These are phyloP conservation scores for Ochropacha duplaris DNA, from an alignment of 2,888 invertebrate genomes.

Conservation along the genomic window DNA sequence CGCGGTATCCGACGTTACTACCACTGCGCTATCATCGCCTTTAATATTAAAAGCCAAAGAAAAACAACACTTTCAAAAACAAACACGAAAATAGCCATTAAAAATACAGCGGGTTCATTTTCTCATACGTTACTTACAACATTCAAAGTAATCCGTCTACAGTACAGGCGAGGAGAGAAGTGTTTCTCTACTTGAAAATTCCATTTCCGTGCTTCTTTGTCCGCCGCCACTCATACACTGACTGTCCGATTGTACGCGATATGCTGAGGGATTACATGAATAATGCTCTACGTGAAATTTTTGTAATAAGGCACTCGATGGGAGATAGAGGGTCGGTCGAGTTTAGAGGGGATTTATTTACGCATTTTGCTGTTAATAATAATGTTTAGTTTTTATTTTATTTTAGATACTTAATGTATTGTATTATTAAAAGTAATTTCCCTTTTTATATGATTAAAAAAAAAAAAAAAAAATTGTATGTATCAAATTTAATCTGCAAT, in stretches of 20 bases:
- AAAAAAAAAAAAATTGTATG: too few relatives aligned
- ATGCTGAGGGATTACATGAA: constrained; percentile 34
- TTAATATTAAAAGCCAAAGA: background rate
- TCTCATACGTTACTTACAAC: constrained; percentile 1
- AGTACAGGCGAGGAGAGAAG: constrained; percentile 10
- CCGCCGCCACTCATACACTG: constrained; percentile 30
- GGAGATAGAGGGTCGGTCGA: constrained; percentile 3
- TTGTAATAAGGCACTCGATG: background rate
- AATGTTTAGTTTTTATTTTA: background rate
- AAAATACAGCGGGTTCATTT: constrained; percentile 1
- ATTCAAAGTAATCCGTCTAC: constrained; percentile 7
- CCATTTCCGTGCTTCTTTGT: constrained; percentile 52
- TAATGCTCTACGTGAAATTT: constrained; percentile 29
- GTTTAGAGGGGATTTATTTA: background rate
- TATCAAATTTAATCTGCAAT: too few relatives aligned
- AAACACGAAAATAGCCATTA: constrained; percentile 5
- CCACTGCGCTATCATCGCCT: too few relatives aligned
- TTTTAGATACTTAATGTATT: too few relatives aligned
- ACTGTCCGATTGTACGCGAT: constrained; percentile 45
- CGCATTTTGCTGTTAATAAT: background rate
- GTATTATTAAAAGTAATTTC: too few relatives aligned
- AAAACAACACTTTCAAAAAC: background rate
- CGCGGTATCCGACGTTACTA: too few relatives aligned
- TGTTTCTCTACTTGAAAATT: constrained; percentile 46
- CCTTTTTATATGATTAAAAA: too few relatives aligned